Base-by-base conservation (phyloP, 2,797 vertebrate species). In the Myripristis jacobus region DNA sequence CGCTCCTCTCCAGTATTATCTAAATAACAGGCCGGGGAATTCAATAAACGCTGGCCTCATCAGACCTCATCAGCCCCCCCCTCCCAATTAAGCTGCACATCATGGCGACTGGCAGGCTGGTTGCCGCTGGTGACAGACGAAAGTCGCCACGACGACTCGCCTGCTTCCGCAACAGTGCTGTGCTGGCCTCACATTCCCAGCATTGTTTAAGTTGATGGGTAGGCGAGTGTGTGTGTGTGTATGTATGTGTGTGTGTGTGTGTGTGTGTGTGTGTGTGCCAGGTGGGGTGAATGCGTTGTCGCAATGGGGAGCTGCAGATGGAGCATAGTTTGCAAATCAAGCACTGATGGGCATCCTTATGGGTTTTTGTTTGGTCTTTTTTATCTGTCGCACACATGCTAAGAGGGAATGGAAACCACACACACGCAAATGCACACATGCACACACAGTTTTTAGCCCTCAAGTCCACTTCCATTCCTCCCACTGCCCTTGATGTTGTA, bases 21-120 rank as follows among this genome's bases (percentile, higher is more conserved):
- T 80, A 88, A 89, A 91, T 88, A 92, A 91, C 83, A 87, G 88
- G 79, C 84, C 50, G 18, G 85, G 87, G 91, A 92, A 90, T 93
- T 93, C 84, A 92, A 90, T 92, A 92, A 93, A 88, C 75, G 74
- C 77, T 75, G 44, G 85, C 82, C 86, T 89, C 90, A 92, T 92
- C 90, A 92, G 86, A 88, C 89, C 87, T 90, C 90, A 90, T 91
- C 89, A 91, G 84, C 87, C 80, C 75, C 77, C n/a, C n/a, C n/a
- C n/a, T n/a, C 68, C 86, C 86, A 91, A 91, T 92, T 91, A 91
- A 66, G 80, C 84, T 57, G 69, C 82, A 76, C 85, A 76, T 87
- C 84, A 85, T 89, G 87, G 86, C 55, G 82, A 81, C 85, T 73
- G 83, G 75, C 63, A 54, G 83, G 73, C 81, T 75, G 81, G 86